Evolutionary conservation across 2,888 invertebrate species (phyloP).

Genomic region (Agrenia bidenticulata): DNA sequence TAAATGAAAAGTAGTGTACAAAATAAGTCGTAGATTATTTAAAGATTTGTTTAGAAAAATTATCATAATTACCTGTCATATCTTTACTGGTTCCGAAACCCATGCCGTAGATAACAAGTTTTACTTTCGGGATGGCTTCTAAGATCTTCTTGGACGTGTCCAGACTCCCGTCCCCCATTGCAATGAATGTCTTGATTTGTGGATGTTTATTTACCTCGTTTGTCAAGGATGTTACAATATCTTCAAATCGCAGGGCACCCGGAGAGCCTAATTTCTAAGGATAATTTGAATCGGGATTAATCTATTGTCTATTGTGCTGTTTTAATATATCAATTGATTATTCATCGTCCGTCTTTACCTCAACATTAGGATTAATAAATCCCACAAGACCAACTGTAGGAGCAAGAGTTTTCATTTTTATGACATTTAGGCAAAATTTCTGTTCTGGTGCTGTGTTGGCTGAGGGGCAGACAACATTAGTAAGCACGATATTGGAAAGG

Average conservation of each 20-base stretch:
- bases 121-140: conserved; percentile 32
- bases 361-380: conserved; percentile 21
- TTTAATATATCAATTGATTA: too few relatives aligned
- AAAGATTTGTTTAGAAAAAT: too few relatives aligned
- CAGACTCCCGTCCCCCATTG: conserved; percentile 45
- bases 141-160: conserved; percentile 37
- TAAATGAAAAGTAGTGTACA: too few relatives aligned
- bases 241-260: conserved; percentile 29
- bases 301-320: too few relatives aligned
- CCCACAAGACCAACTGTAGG: conserved; percentile 16
- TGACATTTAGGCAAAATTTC: conserved; percentile 3
- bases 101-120: conserved; percentile 42
- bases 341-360: conserved; percentile 11
- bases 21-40: too few relatives aligned
- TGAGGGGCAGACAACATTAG: conserved; percentile 17
- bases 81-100: conserved; percentile 24
- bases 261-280: conserved; percentile 39
- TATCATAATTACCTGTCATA: conserved; percentile 22
- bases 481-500: conserved; percentile 1
- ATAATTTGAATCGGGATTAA: neutral
- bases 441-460: neutral
- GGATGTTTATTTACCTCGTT: neutral
- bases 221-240: conserved; percentile 27
- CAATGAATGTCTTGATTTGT: conserved; percentile 32
- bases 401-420: neutral